Evolutionary conservation across 1,140 invertebrate genomes (phyloP).

Genomic region (Drosophila nannoptera): DNA sequence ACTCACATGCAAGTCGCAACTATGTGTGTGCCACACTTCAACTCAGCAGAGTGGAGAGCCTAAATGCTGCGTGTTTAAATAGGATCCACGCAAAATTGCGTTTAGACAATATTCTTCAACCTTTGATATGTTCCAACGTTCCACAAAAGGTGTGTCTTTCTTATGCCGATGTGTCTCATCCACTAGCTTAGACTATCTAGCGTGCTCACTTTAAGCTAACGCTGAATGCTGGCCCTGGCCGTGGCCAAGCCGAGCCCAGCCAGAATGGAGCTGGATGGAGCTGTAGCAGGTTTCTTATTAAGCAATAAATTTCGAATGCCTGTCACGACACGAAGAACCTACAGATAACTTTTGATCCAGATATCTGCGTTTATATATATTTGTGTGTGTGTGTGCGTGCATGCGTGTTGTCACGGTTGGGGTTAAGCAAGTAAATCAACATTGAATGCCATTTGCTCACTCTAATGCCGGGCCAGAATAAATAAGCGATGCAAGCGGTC

Average conservation of each 20-base stretch:
- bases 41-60: constrained; percentile 17
- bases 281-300: constrained; percentile 46
- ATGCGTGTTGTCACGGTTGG: constrained; percentile 15
- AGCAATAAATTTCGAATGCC: constrained; percentile 50
- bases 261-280: constrained; percentile 25
- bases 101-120: no score
- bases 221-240: neutral
- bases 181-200: no score
- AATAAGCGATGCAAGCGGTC: constrained; percentile 18
- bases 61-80: no score
- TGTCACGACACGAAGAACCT: constrained; percentile 7
- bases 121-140: no score
- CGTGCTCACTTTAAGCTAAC: no score
- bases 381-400: no score
- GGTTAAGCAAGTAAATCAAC: constrained; percentile 40
- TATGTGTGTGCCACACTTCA: constrained; percentile 48
- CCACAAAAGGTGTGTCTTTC: no score
- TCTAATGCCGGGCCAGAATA: constrained; percentile 24
- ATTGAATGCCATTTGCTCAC: constrained; percentile 20
- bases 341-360: constrained; percentile 38
- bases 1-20: constrained; percentile 66
- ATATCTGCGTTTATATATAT: constrained; percentile 30
- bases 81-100: no score
- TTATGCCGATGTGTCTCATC: no score
- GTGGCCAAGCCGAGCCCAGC: neutral